These are phyloP conservation scores for Tetranychus urticae DNA, from an alignment of 1,140 invertebrate species.

Conservation along the genomic window DNA sequence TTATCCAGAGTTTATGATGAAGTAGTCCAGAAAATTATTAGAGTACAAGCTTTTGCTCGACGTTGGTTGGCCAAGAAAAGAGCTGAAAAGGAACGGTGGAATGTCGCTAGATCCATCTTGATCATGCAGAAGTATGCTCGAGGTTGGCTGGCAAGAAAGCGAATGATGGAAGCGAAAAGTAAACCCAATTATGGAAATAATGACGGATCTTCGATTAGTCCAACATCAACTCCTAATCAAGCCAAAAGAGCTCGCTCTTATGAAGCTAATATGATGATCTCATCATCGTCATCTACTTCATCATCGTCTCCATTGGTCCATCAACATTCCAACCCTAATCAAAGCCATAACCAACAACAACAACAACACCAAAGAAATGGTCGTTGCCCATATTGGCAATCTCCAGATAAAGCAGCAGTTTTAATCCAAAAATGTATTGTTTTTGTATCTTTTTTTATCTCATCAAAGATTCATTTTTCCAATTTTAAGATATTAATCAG, in stretches of 20 bases:
- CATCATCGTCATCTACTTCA: neutral
- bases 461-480: too few relatives aligned
- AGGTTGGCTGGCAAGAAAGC: slow-evolving; percentile 68
- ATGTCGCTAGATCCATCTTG: neutral
- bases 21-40: slow-evolving; percentile 37
- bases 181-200: neutral
- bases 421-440: neutral
- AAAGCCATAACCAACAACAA: neutral
- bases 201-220: neutral
- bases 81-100: slow-evolving; percentile 1
- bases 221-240: too few relatives aligned
- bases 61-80: slow-evolving; percentile 36
- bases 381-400: neutral
- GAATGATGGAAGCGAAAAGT: slow-evolving; percentile 47
- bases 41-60: slow-evolving; percentile 41
- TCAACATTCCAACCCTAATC: neutral
- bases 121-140: slow-evolving; percentile 42
- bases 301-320: neutral
- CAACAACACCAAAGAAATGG: neutral
- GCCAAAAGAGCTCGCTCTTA: too few relatives aligned
- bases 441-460: neutral
- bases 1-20: slow-evolving; percentile 50
- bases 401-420: neutral
- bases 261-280: neutral
- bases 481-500: neutral